Conservation (phyloP, 2,888 invertebrate genomes). For the Listrodromus nycthemerus region DNA sequence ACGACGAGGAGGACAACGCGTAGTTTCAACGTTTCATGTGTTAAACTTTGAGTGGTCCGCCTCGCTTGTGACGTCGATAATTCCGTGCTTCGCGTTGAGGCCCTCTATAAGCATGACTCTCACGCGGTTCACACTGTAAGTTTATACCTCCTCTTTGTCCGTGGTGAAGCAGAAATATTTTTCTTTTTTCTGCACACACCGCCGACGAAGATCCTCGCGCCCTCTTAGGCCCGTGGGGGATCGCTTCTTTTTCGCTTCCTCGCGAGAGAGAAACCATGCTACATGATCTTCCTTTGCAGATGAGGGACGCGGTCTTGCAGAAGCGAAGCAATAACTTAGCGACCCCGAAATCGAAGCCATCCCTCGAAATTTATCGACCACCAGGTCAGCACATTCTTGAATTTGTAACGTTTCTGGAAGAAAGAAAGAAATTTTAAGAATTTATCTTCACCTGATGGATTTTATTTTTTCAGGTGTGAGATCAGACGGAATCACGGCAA, state of each 20-base stretch:
- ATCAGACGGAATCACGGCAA: conserved; percentile 87
- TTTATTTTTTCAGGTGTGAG: conserved; percentile 85
- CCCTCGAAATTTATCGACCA: conserved; percentile 95
- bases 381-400: conserved; percentile 88
- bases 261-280: neutral
- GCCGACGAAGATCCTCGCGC: neutral
- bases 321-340: conserved; percentile 91
- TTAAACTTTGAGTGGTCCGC: neutral
- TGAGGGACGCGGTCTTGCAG: conserved; percentile 88
- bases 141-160: conserved; percentile 53
- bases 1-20: conserved; percentile 20
- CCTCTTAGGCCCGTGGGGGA: neutral
- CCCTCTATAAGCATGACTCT: conserved; percentile 77
- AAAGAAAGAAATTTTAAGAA: neutral
- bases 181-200: neutral
- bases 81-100: conserved; percentile 49
- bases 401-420: neutral
- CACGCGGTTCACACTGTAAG: conserved; percentile 80
- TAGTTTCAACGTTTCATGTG: conserved; percentile 20
- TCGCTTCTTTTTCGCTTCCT: neutral
- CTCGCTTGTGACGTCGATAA: conserved; percentile 41
- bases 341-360: conserved; percentile 90
- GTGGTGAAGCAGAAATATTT: neutral
- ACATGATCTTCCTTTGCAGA: conserved; percentile 74
- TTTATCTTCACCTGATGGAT: neutral